Percentiles rank a stretch among this genome's conserved stretches.
Conservation (phyloP, 2,113 vertebrate genomes). For the Boulengeromyrus knoepffleri region DNA sequence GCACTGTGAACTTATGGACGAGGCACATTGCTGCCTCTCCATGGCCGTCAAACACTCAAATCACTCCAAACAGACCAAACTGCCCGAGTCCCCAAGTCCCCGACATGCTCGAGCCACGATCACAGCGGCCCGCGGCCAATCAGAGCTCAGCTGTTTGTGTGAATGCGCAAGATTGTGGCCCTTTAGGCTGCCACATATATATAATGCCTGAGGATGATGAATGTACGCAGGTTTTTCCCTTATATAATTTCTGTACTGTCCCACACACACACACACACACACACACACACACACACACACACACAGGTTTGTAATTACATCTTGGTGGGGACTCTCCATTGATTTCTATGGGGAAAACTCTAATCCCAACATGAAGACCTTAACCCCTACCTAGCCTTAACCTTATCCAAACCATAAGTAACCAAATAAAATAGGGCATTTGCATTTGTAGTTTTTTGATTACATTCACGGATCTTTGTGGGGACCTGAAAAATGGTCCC, state of each 20-base stretch:
- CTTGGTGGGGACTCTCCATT: too few relatives aligned
- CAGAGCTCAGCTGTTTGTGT: background rate
- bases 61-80: background rate
- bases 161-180: background rate
- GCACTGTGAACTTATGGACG: background rate
- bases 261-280: background rate
- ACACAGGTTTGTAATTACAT: too few relatives aligned
- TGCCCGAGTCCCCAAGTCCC: background rate
- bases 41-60: background rate
- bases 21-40: background rate
- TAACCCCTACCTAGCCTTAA: too few relatives aligned
- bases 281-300: background rate
- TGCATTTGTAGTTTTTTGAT: too few relatives aligned
- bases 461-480: too few relatives aligned
- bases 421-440: too few relatives aligned
- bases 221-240: background rate
- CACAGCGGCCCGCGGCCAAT: background rate
- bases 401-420: too few relatives aligned
- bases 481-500: too few relatives aligned
- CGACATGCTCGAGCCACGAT: background rate
- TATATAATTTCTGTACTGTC: background rate
- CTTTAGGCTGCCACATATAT: background rate
- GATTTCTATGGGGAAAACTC: too few relatives aligned
- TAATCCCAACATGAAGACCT: too few relatives aligned
- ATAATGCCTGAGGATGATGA: background rate